Evolutionary conservation across 1,140 invertebrate species (phyloP).

Genomic region (Bombyx mori): ASM3026992v2 NC_085131.1:1476001-1476500

Average conservation of each 20-base stretch:
- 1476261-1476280: conserved; percentile 33
- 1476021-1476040: conserved; percentile 42
- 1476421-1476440: no score
- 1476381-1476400: no score
- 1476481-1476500: no score
- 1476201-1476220: conserved; percentile 70
- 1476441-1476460: no score
- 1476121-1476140: conserved; percentile 70
- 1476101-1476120: conserved; percentile 59
- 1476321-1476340: conserved; percentile 25
- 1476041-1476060: conserved; percentile 51
- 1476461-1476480: no score
- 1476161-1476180: conserved; percentile 38
- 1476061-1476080: conserved; percentile 40
- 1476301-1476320: conserved; percentile 64
- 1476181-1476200: conserved; percentile 50
- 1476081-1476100: conserved; percentile 69
- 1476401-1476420: no score
- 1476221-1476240: conserved; percentile 55
- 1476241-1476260: conserved; percentile 36
- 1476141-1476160: conserved; percentile 66
- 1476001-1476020: conserved; percentile 23
- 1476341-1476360: conserved; percentile 16
- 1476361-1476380: no score
- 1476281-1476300: conserved; percentile 40